Evolutionary conservation across 2,797 vertebrate genomes (phyloP).

Genomic region (Enteromius anoplus): DNA sequence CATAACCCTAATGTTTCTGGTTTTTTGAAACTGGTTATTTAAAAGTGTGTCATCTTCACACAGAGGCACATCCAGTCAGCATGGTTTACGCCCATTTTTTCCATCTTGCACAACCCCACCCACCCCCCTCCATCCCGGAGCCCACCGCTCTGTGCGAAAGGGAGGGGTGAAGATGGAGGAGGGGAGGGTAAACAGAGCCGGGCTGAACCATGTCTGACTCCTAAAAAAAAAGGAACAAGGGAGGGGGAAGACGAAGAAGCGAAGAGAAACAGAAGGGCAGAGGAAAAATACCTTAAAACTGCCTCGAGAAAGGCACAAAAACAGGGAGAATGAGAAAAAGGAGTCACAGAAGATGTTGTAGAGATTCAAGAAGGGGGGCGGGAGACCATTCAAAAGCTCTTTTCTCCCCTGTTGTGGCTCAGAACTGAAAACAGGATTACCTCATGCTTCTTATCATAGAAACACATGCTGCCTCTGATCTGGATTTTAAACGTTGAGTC

Average conservation of each 20-base stretch:
- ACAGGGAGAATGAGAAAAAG: conserved; percentile 71
- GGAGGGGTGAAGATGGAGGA: conserved; percentile 62
- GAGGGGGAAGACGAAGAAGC: conserved; percentile 62
- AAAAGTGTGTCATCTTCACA: neutral
- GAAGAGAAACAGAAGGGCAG: conserved; percentile 60
- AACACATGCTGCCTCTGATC: conserved; percentile 58
- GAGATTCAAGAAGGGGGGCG: conserved; percentile 61
- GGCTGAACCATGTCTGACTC: conserved; percentile 76
- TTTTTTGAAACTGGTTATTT: neutral
- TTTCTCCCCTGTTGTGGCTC: conserved; percentile 62
- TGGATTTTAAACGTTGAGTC: conserved; percentile 68
- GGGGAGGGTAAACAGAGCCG: conserved; percentile 74
- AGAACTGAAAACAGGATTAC: conserved; percentile 61
- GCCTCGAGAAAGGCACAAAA: conserved; percentile 17
- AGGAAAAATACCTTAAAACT: conserved; percentile 33
- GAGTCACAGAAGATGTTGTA: conserved; percentile 68
- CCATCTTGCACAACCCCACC: neutral
- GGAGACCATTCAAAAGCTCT: conserved; percentile 63
- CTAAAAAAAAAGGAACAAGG: conserved; percentile 65
- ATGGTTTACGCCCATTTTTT: conserved; percentile 29
- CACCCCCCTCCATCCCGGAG: conserved; percentile 28
- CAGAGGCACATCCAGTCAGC: neutral
- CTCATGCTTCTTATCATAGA: conserved; percentile 59
- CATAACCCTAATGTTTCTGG: neutral
- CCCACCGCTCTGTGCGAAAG: conserved; percentile 47